phyloP scores from a whole-genome alignment of 2,888 invertebrate genomes.

The Ceriagrion tenellum region DNA sequence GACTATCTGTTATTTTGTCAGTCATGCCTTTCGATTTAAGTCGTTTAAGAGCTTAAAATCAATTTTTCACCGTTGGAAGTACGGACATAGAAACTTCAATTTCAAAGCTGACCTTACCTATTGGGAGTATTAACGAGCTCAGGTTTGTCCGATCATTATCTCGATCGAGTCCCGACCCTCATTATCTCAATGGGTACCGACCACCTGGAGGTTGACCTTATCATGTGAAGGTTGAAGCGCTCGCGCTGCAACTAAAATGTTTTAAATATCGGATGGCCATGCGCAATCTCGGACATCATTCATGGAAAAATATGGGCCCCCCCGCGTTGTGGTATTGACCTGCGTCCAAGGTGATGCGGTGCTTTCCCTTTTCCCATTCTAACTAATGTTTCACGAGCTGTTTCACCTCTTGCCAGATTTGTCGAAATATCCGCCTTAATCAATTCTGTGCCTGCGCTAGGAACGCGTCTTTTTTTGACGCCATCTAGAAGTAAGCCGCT shows the following conservation, averaged over 20 bases:
- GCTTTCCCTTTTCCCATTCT: background rate
- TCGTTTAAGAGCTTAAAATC: too few species aligned
- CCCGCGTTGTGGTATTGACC: background rate
- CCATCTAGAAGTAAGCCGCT: background rate
- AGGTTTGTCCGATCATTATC: too few species aligned
- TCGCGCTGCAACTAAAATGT: background rate
- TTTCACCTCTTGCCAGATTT: background rate
- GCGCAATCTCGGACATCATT: background rate
- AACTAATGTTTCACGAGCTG: background rate
- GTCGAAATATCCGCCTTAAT: background rate
- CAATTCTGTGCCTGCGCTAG: background rate
- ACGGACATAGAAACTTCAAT: too few species aligned
- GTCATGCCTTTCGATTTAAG: too few species aligned
- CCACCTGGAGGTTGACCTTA: background rate
- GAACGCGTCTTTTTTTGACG: background rate
- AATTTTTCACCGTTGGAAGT: too few species aligned
- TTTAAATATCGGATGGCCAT: background rate
- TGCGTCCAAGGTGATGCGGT: background rate
- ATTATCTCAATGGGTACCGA: too few species aligned
- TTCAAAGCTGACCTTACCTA: too few species aligned
- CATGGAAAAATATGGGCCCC: background rate
- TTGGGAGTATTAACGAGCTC: too few species aligned
- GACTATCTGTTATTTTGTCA: too few species aligned
- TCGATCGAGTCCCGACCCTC: too few species aligned
- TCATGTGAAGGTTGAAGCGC: background rate